A percentile compares a stretch with the other conserved stretches of the same genome.
phyloP scores from a whole-genome alignment of 1,140 invertebrate genomes.

The Drosophila biarmipes region DNA sequence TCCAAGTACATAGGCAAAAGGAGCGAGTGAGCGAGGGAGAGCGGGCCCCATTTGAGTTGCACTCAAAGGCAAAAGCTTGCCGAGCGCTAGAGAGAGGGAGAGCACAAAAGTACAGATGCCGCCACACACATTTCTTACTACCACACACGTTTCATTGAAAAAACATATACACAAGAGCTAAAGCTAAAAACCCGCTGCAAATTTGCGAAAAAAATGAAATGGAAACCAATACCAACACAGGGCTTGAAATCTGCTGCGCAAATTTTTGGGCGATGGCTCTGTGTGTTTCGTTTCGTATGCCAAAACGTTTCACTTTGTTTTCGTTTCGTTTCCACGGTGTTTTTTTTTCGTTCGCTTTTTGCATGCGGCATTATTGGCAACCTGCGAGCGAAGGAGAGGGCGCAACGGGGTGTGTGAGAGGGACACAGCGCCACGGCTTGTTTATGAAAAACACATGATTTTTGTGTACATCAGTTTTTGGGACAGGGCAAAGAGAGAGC shows the following conservation, averaged over 20 bases:
- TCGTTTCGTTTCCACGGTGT: constrained; percentile 23
- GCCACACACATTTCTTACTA: constrained; percentile 71
- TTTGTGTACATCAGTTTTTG: constrained; percentile 57
- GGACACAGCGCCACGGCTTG: constrained; percentile 22
- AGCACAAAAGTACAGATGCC: constrained; percentile 77
- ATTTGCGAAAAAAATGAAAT: constrained; percentile 53
- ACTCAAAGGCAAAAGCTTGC: constrained; percentile 81
- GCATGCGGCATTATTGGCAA: constrained; percentile 74
- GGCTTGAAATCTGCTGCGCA: constrained; percentile 79
- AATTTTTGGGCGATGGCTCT: constrained; percentile 77
- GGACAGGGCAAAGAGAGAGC: constrained; percentile 12
- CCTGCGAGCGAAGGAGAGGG: constrained; percentile 46
- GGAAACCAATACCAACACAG: constrained; percentile 34
- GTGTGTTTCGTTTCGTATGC: constrained; percentile 56
- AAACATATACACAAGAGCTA: constrained; percentile 67
- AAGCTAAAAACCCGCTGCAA: constrained; percentile 28
- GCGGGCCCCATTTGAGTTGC: constrained; percentile 51
- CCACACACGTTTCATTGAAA: constrained; percentile 77
- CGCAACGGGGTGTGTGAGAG: constrained; percentile 20
- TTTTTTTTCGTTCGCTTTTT: constrained; percentile 36
- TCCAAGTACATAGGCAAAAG: constrained; percentile 44
- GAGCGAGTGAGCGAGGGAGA: constrained; percentile 1
- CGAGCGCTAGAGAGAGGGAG: constrained; percentile 53
- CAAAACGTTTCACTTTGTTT: constrained; percentile 64
- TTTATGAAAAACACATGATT: constrained; percentile 78